phyloP scores from a whole-genome alignment of 2,113 vertebrate species.

The Perca fluviatilis region DNA sequence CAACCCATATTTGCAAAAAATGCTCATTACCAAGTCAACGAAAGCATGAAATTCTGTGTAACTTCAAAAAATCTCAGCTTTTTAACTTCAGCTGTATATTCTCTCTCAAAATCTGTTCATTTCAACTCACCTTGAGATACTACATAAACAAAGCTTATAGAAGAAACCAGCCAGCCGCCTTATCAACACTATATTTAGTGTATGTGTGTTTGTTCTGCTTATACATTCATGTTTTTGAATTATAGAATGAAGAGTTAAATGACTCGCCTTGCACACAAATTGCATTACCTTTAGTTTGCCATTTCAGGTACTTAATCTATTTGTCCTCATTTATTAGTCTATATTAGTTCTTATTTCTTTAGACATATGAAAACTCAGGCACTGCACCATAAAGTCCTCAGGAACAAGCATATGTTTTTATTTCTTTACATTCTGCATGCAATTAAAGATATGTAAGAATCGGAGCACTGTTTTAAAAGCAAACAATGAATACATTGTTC shows the following conservation, averaged over 20 bases:
- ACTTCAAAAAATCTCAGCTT: background rate
- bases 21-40: constrained; percentile 22
- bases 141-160: background rate
- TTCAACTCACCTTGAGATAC: background rate
- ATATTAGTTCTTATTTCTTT: constrained; percentile 13
- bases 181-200: background rate
- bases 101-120: background rate
- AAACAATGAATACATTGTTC: constrained; percentile 27
- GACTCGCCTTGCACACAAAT: constrained; percentile 54
- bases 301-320: constrained; percentile 25
- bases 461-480: constrained; percentile 22
- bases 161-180: background rate
- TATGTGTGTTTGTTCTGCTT: background rate
- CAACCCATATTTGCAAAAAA: constrained; percentile 19
- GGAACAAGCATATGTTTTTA: background rate
- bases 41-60: background rate
- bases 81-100: background rate
- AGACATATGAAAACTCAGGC: constrained; percentile 4
- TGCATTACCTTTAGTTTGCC: constrained; percentile 27
- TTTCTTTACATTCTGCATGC: constrained; percentile 38
- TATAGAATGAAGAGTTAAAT: constrained; percentile 1
- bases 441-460: constrained; percentile 15
- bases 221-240: background rate
- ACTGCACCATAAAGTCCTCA: background rate
- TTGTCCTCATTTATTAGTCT: constrained; percentile 31